Evolutionary conservation across 1,140 invertebrate species (phyloP), one percentile per base, ranked within the genome.

Genomic region (Vanessa atalanta): DNA sequence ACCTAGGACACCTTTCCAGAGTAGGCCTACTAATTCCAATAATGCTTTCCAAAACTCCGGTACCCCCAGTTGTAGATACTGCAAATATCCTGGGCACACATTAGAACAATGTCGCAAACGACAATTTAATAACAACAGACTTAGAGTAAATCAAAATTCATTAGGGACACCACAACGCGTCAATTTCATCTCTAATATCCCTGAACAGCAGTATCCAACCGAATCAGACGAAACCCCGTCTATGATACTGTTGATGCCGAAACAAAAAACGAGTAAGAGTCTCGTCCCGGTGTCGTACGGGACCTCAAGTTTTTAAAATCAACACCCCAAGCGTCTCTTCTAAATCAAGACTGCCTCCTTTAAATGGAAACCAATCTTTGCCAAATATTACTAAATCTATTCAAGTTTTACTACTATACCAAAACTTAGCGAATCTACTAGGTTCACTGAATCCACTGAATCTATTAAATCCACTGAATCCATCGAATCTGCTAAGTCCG

Each of bases 241-340:
- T 50, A 50, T 50, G 15, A 50, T 15, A 50, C 47, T 15, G 13
- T 31, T 2, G 26, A 31, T 31, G 26, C 26, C 26, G 26, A 31
- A 31, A 31, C 26, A 55, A 55, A 55, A 55, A 68, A 55, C 66
- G 23, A 68, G 15, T 68, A 37, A 68, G 14, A 11, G 23, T 16
- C 66, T 51, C 66, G 66, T 55, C 31, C 26, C 51, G 50, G 66
- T 68, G 51, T 68, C 66, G 66, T 68, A 43, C 66, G 51, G 66
- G 51, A 37, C 51, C 9, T 23, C 8, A 26, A 9, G 15, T 16
- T 55, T 23, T n/a, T 43, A 53, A 68, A 68, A 68, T 20, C 51
- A 51, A 68, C 31, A 31, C 51, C 50, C 50, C n/a, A 31, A 31
- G 47, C 11, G 2, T 26, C 6, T 8, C 23, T 9, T 16, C 43